Conservation (phyloP, 2,113 vertebrate species). For the Boulengeromyrus knoepffleri region DNA sequence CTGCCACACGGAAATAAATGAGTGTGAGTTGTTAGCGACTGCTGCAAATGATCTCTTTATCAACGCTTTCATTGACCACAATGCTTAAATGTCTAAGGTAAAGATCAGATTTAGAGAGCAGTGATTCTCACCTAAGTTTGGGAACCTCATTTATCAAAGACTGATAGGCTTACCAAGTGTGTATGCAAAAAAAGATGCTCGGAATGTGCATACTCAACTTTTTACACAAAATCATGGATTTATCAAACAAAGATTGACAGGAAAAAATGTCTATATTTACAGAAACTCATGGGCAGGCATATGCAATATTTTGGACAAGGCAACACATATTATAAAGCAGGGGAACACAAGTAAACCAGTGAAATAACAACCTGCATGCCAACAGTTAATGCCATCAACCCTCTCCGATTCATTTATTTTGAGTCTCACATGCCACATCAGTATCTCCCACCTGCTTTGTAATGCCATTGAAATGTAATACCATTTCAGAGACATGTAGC, state of each 20-base stretch:
- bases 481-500: not conserved
- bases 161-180: not conserved
- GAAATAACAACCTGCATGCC: not conserved
- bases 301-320: not conserved
- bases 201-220: not conserved
- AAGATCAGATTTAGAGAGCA: not conserved
- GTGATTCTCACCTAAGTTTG: not conserved
- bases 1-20: not conserved
- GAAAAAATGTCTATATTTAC: not conserved
- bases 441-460: no score
- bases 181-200: not conserved
- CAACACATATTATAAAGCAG: not conserved
- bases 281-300: not conserved
- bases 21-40: not conserved
- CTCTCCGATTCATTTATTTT: not conserved
- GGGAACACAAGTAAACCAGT: not conserved
- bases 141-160: not conserved
- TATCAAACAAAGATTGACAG: not conserved
- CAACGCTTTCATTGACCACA: not conserved
- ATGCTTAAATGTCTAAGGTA: not conserved
- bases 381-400: not conserved
- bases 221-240: not conserved
- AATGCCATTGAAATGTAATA: not conserved
- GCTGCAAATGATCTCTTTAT: not conserved
- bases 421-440: no score